Evolutionary conservation across 1,140 invertebrate species (phyloP).

Genomic region (Brachionus koreanus): DNA sequence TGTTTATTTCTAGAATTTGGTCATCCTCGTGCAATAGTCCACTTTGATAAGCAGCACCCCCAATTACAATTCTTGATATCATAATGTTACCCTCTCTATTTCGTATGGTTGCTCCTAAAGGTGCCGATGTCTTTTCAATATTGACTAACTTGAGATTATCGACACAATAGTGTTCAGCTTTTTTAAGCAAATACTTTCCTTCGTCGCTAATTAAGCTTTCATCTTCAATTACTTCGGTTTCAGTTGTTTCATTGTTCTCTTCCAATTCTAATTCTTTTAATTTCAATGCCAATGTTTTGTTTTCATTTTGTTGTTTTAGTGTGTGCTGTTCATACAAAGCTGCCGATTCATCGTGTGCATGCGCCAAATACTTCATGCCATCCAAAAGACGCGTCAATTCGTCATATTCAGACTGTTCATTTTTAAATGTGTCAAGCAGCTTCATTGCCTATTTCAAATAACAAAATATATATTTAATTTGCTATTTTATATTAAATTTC

Average conservation of each 20-base stretch:
- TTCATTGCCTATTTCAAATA: background rate
- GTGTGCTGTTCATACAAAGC: background rate
- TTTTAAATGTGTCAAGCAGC: background rate
- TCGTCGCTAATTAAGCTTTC: slow-evolving; percentile 51
- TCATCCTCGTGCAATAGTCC: slow-evolving; percentile 85
- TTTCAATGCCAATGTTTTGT: background rate
- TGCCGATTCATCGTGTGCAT: background rate
- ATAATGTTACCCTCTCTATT: slow-evolving; percentile 77
- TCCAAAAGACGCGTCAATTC: background rate
- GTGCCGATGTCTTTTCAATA: slow-evolving; percentile 94
- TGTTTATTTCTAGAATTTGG: slow-evolving; percentile 93
- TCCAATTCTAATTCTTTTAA: background rate
- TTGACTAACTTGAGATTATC: slow-evolving; percentile 90
- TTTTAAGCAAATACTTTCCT: slow-evolving; percentile 51
- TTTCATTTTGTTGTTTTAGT: background rate
- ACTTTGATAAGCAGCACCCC: slow-evolving; percentile 89
- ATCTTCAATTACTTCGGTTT: slow-evolving; percentile 47
- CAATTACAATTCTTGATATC: slow-evolving; percentile 87
- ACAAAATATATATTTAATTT: background rate
- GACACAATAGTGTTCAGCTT: slow-evolving; percentile 62
- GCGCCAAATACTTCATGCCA: background rate
- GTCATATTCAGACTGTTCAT: background rate
- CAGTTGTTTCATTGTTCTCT: background rate
- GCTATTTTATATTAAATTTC: background rate
- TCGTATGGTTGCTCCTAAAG: slow-evolving; percentile 65